A percentile compares a stretch with the other conserved stretches of the same genome.
Evolutionary conservation across 2,888 invertebrate genomes (phyloP).

Genomic region (Drymonia ruficornis): DNA sequence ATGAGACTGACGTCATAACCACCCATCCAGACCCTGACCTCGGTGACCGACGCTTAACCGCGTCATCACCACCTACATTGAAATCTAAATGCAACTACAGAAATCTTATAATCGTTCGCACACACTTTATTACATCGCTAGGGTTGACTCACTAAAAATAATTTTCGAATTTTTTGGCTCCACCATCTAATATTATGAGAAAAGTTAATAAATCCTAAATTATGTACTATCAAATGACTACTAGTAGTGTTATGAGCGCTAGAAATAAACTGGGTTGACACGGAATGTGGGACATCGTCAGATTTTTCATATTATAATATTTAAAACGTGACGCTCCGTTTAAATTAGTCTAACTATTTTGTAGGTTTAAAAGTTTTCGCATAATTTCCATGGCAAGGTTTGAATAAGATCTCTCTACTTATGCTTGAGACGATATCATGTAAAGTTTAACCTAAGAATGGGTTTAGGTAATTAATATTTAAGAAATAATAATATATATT

Average conservation of each 20-base stretch:
- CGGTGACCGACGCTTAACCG: background rate
- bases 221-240: slow-evolving; percentile 61
- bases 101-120: slow-evolving; percentile 1
- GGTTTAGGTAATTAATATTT: no score
- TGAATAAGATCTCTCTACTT: no score
- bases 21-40: background rate
- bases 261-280: slow-evolving; percentile 38
- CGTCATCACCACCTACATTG: slow-evolving; percentile 1
- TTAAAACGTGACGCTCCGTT: slow-evolving; percentile 9
- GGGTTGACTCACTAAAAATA: slow-evolving; percentile 44
- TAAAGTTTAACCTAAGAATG: no score
- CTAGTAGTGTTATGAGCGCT: slow-evolving; percentile 51
- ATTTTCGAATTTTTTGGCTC: slow-evolving; percentile 57
- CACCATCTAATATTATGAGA: slow-evolving; percentile 53
- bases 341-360: no score
- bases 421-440: no score
- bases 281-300: slow-evolving; percentile 20
- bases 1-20: background rate
- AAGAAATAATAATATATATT: no score
- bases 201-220: slow-evolving; percentile 66
- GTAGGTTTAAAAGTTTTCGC: no score
- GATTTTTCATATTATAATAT: slow-evolving; percentile 36
- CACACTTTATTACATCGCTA: slow-evolving; percentile 15
- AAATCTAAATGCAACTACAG: background rate
- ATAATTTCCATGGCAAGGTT: no score